Percentiles rank a stretch among this genome's conserved stretches.
Conservation (phyloP, 23 tunicate species). For the Halocynthia roretzi region DNA sequence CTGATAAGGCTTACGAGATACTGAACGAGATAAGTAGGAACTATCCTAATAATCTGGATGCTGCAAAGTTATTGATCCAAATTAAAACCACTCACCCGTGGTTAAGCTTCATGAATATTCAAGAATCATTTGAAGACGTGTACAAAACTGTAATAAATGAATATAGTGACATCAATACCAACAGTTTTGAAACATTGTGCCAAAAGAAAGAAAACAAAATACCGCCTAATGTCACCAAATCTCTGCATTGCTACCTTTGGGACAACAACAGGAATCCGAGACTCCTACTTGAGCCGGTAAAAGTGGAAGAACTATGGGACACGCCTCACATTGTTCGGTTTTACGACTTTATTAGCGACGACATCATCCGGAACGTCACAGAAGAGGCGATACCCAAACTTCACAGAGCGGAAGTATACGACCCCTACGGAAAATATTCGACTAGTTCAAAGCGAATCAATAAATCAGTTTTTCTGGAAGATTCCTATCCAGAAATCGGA, state of each 20-base stretch:
- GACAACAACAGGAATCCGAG: slow-evolving; percentile 1
- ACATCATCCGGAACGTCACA: not conserved
- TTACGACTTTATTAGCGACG: not conserved
- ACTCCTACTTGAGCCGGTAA: not conserved
- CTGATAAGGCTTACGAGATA: not conserved
- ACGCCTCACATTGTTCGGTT: not conserved
- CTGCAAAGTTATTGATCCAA: not conserved
- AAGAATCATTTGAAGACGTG: not conserved
- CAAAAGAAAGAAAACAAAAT: not conserved
- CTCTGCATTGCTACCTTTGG: not conserved
- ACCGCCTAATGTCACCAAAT: not conserved
- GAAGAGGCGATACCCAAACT: not conserved
- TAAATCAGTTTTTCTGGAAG: not conserved
- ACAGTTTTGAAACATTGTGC: not conserved
- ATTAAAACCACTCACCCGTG: not conserved
- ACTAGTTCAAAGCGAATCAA: not conserved
- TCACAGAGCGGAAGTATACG: not conserved
- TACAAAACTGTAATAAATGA: not conserved
- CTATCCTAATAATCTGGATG: not conserved
- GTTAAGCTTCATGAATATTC: not conserved
- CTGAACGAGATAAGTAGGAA: not conserved
- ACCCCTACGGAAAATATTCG: not conserved
- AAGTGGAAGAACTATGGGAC: not conserved
- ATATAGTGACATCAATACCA: not conserved
- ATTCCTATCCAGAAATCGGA: not conserved